Base-by-base conservation (phyloP, 1,140 invertebrate species). In the Agrypnia vestita region DNA sequence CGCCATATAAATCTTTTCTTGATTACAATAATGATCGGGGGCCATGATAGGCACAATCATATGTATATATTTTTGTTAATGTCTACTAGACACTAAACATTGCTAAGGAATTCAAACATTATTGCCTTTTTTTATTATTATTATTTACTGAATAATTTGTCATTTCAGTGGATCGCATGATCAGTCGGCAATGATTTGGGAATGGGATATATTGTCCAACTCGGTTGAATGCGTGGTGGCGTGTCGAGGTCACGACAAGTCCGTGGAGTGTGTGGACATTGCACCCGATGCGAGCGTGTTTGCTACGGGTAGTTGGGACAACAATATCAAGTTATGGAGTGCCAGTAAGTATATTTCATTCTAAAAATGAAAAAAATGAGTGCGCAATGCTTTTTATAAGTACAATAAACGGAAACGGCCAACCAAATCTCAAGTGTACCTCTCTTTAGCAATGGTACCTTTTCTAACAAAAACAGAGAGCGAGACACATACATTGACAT, bases 301-400 rank as follows among this genome's bases (percentile, higher is more conserved):
- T 88, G 96, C 95, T n/a, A 97, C 96, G 69, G 97, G 97, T 47
- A 94, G 96, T 35, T 99, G 97, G 96, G 98, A 99, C 86, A 94
- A 91, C 15, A 92, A 94, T 89, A 85, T 96, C 0, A 95, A 95
- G 87, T 89, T 96, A 74, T 96, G 95, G 95, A 94, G 93, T 72
- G 90, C 94, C 19, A 91, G 92, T 93, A 86, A 88, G 88, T 85
- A 80, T 35, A 46, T 72, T 21, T 61, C 62, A 83, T 73, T n/a
- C 76, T 78, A 49, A 76, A 51, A 9, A n/a, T n/a, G n/a, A n/a
- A 1, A 12, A 51, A 13, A 51, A 19, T 44, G 46, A n/a, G n/a
- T n/a, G n/a, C n/a, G n/a, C n/a, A n/a, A n/a, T n/a, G n/a, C n/a
- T n/a, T n/a, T n/a, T n/a, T n/a, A n/a, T n/a, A n/a, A n/a, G n/a